A percentile compares a stretch with the other conserved stretches of the same genome.
Evolutionary conservation across 2,113 vertebrate genomes (phyloP).

Genomic region (Siniperca chuatsi): DNA sequence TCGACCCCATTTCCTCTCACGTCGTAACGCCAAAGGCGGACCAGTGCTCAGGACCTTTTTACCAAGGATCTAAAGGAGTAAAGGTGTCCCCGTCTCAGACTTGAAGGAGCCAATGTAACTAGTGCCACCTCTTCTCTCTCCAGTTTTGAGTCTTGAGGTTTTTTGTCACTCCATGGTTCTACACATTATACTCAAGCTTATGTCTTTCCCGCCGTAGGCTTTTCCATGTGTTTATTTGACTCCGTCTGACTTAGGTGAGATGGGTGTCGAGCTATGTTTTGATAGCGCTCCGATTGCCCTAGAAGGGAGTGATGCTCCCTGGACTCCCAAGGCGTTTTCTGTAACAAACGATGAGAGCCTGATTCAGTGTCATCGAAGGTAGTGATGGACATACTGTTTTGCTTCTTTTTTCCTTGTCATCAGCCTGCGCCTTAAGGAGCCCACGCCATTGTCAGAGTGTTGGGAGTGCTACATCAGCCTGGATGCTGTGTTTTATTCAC

Average conservation of each 20-base stretch:
- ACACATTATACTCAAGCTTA: constrained; percentile 1
- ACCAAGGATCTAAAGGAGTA: background rate
- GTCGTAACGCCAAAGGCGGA: background rate
- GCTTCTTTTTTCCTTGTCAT: constrained; percentile 4
- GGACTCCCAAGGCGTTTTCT: background rate
- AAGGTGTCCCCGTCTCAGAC: constrained; percentile 8
- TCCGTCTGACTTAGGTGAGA: constrained; percentile 5
- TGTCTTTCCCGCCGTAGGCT: background rate
- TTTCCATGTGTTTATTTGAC: constrained; percentile 53
- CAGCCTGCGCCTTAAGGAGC: constrained; percentile 1
- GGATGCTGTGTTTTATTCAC: constrained; percentile 40
- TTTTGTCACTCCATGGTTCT: background rate
- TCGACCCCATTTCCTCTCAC: constrained; percentile 31
- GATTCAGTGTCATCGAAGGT: background rate
- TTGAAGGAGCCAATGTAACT: constrained; percentile 13
- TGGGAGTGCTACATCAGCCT: constrained; percentile 42
- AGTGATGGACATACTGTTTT: constrained; percentile 43
- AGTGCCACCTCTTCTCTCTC: background rate
- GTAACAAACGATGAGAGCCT: constrained; percentile 39
- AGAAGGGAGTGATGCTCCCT: constrained; percentile 11
- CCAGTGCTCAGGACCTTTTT: background rate
- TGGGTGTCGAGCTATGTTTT: constrained; percentile 38
- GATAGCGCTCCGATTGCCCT: constrained; percentile 15
- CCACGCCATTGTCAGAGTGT: constrained; percentile 16
- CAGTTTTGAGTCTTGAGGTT: background rate